Percentiles rank a stretch among this genome's conserved stretches.
phyloP scores from a whole-genome alignment of 2,113 vertebrate genomes.

The Erpornis zantholeuca region DNA sequence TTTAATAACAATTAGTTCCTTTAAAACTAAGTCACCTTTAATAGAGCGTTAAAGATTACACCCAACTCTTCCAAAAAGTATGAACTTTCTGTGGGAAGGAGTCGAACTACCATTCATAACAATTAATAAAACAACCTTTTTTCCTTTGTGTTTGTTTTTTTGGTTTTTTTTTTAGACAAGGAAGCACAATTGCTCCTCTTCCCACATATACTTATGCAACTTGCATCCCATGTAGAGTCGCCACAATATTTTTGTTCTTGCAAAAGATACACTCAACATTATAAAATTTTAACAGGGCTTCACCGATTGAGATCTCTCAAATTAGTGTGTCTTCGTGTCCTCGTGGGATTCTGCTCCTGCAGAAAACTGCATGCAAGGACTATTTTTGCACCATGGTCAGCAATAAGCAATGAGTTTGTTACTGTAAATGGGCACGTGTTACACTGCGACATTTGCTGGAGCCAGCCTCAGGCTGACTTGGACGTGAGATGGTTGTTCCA shows the following conservation, averaged over 20 bases:
- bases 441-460: rapidly evolving
- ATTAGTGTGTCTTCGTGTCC: neutral
- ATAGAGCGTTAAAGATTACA: neutral
- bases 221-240: neutral
- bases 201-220: neutral
- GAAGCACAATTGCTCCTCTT: neutral
- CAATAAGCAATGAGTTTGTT: neutral
- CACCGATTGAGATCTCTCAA: neutral
- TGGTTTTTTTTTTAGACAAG: neutral
- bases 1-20: slow-evolving; percentile 22
- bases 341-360: rapidly evolving
- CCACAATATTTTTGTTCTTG: neutral
- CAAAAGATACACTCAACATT: neutral
- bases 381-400: neutral
- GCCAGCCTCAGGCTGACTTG: rapidly evolving
- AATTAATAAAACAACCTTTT: neutral
- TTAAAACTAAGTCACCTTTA: neutral
- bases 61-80: neutral
- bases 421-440: neutral
- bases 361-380: neutral
- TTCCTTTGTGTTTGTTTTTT: rapidly evolving
- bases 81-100: neutral
- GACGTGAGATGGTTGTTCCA: no score
- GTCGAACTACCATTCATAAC: neutral
- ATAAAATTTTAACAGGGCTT: neutral